A percentile compares a stretch with the other conserved stretches of the same genome.
These are phyloP conservation scores for Perccottus glenii DNA, from an alignment of 2,113 vertebrate species.

Conservation along the genomic window DNA sequence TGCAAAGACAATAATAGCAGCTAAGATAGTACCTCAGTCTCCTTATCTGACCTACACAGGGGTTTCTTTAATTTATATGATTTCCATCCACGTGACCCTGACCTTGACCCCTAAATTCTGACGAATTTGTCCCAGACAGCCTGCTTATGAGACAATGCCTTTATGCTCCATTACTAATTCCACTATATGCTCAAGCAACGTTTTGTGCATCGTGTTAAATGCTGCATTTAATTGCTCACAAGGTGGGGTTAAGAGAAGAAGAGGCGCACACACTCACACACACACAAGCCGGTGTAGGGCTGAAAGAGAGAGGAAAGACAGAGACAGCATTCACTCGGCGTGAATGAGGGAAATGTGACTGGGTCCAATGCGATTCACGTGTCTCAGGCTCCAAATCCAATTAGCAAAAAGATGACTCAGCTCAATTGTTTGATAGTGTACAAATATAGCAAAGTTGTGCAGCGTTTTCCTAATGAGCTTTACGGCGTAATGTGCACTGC, in stretches of 20 bases:
- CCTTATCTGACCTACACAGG: conserved; percentile 44
- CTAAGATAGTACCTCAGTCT: conserved; percentile 4
- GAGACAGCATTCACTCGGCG: conserved; percentile 37
- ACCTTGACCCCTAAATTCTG: conserved; percentile 46
- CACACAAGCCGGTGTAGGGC: neutral
- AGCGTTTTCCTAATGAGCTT: neutral
- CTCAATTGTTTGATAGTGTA: conserved; percentile 2
- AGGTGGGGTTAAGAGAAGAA: neutral
- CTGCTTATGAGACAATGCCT: conserved; percentile 45
- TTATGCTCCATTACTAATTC: conserved; percentile 57
- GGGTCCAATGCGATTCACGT: conserved; percentile 34
- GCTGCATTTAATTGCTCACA: neutral
- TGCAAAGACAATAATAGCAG: conserved; percentile 4
- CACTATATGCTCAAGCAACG: conserved; percentile 46
- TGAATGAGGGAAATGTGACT: conserved; percentile 57
- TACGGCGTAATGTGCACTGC: neutral
- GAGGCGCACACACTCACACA: neutral
- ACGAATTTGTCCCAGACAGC: conserved; percentile 50
- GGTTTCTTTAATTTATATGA: conserved; percentile 29
- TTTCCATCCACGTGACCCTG: conserved; percentile 43
- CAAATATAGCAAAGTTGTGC: conserved; percentile 10
- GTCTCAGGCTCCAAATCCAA: conserved; percentile 47
- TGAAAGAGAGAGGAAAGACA: conserved; percentile 17
- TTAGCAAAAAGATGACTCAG: conserved; percentile 34
- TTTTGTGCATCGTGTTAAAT: conserved; percentile 41